Evolutionary conservation across 2,888 invertebrate genomes (phyloP).

Genomic region (Camptogramma bilineatum): DNA sequence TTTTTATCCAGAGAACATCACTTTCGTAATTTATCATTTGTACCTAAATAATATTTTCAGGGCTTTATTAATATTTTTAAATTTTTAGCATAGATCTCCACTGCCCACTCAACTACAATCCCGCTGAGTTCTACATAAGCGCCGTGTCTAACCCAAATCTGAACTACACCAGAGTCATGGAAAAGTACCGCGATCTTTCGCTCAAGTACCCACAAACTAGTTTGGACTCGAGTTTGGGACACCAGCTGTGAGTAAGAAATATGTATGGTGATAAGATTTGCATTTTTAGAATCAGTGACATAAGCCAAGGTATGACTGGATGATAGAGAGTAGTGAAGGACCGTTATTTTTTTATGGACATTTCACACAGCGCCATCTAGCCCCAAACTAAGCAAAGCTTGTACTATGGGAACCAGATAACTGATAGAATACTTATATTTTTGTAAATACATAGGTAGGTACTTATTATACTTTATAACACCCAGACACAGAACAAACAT

Average conservation of each 20-base stretch:
- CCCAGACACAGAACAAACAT: too few species aligned
- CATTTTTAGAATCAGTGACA: background rate
- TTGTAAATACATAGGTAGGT: too few species aligned
- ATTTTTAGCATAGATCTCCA: slow-evolving; percentile 84
- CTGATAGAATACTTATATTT: too few species aligned
- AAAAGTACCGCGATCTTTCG: slow-evolving; percentile 51
- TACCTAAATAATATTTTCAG: too few species aligned
- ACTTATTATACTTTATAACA: too few species aligned
- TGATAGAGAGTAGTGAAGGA: background rate
- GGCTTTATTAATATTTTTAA: background rate
- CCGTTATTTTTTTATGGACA: too few species aligned
- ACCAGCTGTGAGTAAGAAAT: slow-evolving; percentile 46
- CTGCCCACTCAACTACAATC: slow-evolving; percentile 92
- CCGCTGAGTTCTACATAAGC: slow-evolving; percentile 93
- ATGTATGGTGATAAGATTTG: background rate
- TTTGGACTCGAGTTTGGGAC: slow-evolving; percentile 35
- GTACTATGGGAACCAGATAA: too few species aligned
- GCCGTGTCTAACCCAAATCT: slow-evolving; percentile 60
- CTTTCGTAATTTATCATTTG: too few species aligned
- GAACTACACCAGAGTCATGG: slow-evolving; percentile 50
- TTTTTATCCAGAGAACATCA: too few species aligned
- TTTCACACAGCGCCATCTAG: too few species aligned
- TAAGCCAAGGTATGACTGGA: too few species aligned
- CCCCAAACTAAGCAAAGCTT: too few species aligned
- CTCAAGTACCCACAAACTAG: slow-evolving; percentile 40